phyloP scores from a whole-genome alignment of 2,797 vertebrate genomes.

The Tenualosa ilisha region DNA sequence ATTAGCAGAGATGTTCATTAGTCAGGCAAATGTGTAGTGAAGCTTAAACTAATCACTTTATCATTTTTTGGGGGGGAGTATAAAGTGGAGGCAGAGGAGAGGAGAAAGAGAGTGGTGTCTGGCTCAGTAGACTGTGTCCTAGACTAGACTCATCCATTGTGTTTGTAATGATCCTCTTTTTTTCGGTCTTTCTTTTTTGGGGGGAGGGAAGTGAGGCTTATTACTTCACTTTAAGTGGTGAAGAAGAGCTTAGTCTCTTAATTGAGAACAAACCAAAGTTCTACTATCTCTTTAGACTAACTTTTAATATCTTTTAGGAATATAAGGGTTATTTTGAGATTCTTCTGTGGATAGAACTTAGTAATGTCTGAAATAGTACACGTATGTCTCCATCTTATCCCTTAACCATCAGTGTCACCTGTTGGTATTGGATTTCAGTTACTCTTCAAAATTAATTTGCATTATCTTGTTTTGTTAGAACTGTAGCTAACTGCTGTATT shows the following conservation, averaged over 20 bases:
- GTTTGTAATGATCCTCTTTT: not conserved
- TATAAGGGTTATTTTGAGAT: not conserved
- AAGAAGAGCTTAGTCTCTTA: not conserved
- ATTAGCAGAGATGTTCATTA: not conserved
- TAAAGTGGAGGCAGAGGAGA: not conserved
- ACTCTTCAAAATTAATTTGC: too few species aligned
- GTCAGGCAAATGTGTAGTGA: not conserved
- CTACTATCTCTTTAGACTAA: not conserved
- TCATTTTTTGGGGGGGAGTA: not conserved
- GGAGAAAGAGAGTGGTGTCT: not conserved
- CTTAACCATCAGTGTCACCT: too few species aligned
- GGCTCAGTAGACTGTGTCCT: constrained; percentile 11
- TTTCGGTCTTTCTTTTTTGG: not conserved
- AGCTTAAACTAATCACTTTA: not conserved
- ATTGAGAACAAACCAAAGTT: not conserved
- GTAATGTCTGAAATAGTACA: too few species aligned
- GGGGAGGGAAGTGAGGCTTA: too few species aligned
- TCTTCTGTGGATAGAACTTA: too few species aligned
- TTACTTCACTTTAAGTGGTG: not conserved
- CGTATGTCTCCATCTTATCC: too few species aligned
- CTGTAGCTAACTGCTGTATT: too few species aligned
- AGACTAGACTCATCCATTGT: constrained; percentile 1
- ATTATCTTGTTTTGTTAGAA: too few species aligned
- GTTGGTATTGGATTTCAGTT: too few species aligned
- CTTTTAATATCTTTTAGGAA: not conserved